phyloP scores from a whole-genome alignment of 35 echinoderm and acorn worm species.

The Apostichopus californicus region DNA sequence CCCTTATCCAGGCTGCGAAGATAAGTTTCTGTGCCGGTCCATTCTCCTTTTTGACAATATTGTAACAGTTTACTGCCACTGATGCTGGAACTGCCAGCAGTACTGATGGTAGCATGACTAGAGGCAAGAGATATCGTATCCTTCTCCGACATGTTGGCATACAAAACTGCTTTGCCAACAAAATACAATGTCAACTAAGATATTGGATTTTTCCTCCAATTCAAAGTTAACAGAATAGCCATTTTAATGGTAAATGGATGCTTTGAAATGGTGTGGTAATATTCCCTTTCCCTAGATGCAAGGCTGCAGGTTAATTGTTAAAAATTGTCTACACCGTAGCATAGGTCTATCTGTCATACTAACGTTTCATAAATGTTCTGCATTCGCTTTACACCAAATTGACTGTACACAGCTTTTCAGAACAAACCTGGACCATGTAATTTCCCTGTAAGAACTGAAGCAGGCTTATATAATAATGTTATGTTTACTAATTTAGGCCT shows the following conservation, averaged over 20 bases:
- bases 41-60: constrained; percentile 78
- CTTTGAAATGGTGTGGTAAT: neutral
- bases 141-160: constrained; percentile 37
- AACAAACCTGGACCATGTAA: too few relatives aligned
- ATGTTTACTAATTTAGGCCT: too few relatives aligned
- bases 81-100: constrained; percentile 5
- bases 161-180: neutral
- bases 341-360: too few relatives aligned
- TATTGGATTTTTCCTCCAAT: neutral
- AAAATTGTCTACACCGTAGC: neutral
- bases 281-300: neutral
- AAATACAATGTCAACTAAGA: neutral
- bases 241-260: neutral
- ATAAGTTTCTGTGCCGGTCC: constrained; percentile 71
- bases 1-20: constrained; percentile 77
- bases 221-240: neutral
- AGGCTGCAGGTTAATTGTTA: neutral
- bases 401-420: too few relatives aligned
- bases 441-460: too few relatives aligned
- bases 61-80: constrained; percentile 61
- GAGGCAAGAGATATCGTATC: constrained; percentile 51
- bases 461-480: too few relatives aligned
- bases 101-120: constrained; percentile 51
- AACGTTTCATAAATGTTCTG: too few relatives aligned
- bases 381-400: too few relatives aligned